Evolutionary conservation across 2,888 invertebrate species (phyloP), one percentile per base, ranked within the genome.

Genomic region (Gryllus longicercus): DNA sequence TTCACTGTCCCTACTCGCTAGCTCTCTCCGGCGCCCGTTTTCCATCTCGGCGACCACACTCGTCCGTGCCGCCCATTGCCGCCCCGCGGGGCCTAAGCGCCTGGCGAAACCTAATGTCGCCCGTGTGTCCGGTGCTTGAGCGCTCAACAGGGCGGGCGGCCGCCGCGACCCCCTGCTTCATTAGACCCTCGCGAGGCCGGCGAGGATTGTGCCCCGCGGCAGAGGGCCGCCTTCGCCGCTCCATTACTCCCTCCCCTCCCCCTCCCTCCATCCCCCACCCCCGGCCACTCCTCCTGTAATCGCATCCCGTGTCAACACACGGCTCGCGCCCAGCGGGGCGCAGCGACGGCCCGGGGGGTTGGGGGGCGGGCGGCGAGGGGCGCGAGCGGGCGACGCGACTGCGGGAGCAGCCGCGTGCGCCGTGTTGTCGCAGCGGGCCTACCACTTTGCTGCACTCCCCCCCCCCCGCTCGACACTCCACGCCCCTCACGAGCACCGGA

Each of bases 221-320:
- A 51, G 51, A 50, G 49, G 23, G 76, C 51, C 51, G 49, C 38
- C 49, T 75, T 38, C 51, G 18, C 51, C 14, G 51, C 38, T 50
- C 76, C 77, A 77, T 82, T 82, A 83, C 83, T 81, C 82, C 83
- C 80, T 84, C 85, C 80, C 85, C 85, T 79, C 84, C 86, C 77
- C 85, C 85, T 21, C 83, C 85, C 50, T 83, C 84, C 50, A 84
- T 83, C 49, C 81, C 85, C 81, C 83, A 85, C 84, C 86, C 87
- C 81, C 88, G 51, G 88, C 86, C 49, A 86, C 87, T 83, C 81
- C 79, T 78, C 21, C 78, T 84, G 76, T 74, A 38, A 51, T 50
- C 83, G 79, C 75, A 81, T 0, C 78, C 82, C 81, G 77, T 63
- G 25, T 25, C 51, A 79, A 77, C 51, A 75, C 50, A 63, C 23